Evolutionary conservation across 1,140 invertebrate species (phyloP).

Genomic region (Tetramorium alpestre): DNA sequence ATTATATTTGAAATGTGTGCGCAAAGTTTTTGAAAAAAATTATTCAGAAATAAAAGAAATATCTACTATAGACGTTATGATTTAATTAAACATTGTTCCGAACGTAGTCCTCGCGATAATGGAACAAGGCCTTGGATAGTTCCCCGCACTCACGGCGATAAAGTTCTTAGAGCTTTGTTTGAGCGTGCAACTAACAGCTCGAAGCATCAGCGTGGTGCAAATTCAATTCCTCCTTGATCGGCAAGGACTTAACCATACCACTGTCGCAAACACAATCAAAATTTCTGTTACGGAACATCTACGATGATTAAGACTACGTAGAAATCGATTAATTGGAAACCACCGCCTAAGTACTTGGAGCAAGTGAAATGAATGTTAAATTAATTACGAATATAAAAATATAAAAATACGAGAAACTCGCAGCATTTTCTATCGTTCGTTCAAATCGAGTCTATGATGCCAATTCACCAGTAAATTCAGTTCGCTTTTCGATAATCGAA

Average conservation of each 20-base stretch:
- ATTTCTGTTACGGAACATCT: conserved; percentile 56
- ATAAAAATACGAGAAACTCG: background rate
- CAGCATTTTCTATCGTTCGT: background rate
- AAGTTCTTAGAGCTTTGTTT: conserved; percentile 59
- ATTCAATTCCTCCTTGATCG: conserved; percentile 59
- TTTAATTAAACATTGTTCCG: conserved; percentile 4
- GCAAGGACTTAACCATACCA: conserved; percentile 51
- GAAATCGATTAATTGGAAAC: conserved; percentile 53
- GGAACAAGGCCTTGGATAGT: conserved; percentile 17
- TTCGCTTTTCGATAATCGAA: conserved; percentile 26
- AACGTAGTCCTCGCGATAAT: conserved; percentile 16
- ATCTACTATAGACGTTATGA: background rate
- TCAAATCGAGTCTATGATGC: background rate
- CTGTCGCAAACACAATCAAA: conserved; percentile 62
- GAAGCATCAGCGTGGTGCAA: conserved; percentile 41
- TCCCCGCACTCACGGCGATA: background rate
- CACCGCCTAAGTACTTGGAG: background rate
- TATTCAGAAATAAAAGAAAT: background rate
- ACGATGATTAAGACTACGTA: conserved; percentile 30
- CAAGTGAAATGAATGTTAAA: background rate
- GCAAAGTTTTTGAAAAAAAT: background rate
- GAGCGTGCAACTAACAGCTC: conserved; percentile 55
- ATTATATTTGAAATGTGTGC: background rate
- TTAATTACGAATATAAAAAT: background rate
- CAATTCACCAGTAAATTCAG: background rate